These are phyloP conservation scores for Drosophila aldrichi DNA, from an alignment of 2,888 invertebrate species.

Conservation along the genomic window DNA sequence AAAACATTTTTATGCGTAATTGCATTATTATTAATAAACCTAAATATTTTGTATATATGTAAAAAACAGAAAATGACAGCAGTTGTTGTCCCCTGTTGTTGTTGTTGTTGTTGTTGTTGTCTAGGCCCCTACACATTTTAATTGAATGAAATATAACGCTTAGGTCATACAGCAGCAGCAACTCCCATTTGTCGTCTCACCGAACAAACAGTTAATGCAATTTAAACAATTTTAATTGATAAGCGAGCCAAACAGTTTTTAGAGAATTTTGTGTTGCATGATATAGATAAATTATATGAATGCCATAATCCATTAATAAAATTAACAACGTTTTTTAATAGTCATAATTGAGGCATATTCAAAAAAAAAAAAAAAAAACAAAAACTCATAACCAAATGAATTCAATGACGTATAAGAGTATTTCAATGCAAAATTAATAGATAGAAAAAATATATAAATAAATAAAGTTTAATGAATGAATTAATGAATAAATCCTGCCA, in stretches of 20 bases:
- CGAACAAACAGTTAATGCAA: constrained; percentile 72
- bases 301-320: constrained; percentile 78
- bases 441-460: neutral
- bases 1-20: constrained; percentile 85
- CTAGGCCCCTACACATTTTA: constrained; percentile 57
- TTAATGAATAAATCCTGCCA: no score
- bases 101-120: constrained; percentile 32
- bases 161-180: constrained; percentile 51
- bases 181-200: constrained; percentile 13
- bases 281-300: constrained; percentile 53
- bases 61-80: constrained; percentile 16
- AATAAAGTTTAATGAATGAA: no score
- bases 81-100: constrained; percentile 30
- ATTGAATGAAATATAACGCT: constrained; percentile 75
- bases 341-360: constrained; percentile 50
- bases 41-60: constrained; percentile 65
- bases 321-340: constrained; percentile 67
- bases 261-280: constrained; percentile 7
- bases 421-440: neutral
- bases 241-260: constrained; percentile 64
- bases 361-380: no score
- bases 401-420: constrained; percentile 16
- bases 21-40: constrained; percentile 85
- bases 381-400: constrained; percentile 5
- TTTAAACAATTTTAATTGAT: constrained; percentile 78